Evolutionary conservation across 1,140 invertebrate genomes (phyloP), one percentile per base, ranked within the genome.

Genomic region (Drosophila erecta): DNA sequence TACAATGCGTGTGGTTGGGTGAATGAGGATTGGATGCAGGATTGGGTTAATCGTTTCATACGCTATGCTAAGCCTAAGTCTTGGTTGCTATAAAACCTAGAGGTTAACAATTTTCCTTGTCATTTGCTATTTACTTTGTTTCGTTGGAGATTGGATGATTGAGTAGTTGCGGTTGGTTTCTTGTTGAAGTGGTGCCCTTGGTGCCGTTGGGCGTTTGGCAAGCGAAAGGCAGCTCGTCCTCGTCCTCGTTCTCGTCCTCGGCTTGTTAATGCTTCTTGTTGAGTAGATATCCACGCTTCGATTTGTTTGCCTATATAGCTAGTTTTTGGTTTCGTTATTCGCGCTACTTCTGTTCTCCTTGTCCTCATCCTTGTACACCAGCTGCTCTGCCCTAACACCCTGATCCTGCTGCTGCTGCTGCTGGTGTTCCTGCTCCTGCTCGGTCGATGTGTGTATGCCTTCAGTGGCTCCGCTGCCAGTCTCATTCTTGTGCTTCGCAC

Each of bases 311-410:
- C 44, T 56, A 74, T 60, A 54, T 37, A 67, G 51, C 79, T 85
- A 85, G 74, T 85, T 81, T 80, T 85, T 75, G 78, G 81, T 76
- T 79, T 90, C 41, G 59, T 76, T 69, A 76, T 90, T 58, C 79
- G 46, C 53, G 27, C 86, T 73, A 24, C 70, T 75, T 37, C 69
- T 69, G 38, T 80, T 79, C 65, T 66, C 78, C 67, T 51, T 91
- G 24, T 40, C 38, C 20, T 67, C 22, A 65, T 47, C 76, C 61
- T 27, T 65, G 47, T 57, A 56, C 46, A 24, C 38, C 49, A 47
- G 24, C 22, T 20, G 66, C 54, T 55, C 30, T 0, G 47, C 10
- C 27, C 27, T 11, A 4, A n/a, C 24, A 6, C 10, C 47, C 40
- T 53, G 50, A 15, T 56, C 64, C 47, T 20, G 14, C 20, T 1